Base-by-base conservation (phyloP, 2,888 invertebrate genomes). In the Diplolepis rosae region DNA sequence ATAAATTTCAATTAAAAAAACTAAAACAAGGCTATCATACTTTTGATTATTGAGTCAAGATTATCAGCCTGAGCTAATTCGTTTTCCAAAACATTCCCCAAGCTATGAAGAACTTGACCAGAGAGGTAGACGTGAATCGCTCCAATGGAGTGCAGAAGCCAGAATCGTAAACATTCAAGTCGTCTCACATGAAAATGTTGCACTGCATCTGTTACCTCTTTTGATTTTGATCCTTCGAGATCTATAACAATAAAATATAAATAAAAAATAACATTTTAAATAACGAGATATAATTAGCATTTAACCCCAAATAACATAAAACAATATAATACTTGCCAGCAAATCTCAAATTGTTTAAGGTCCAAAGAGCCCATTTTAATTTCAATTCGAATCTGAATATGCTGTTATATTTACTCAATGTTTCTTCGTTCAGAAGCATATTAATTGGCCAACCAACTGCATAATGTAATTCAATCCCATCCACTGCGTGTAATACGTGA, bases 301-400 rank as follows among this genome's bases (percentile, higher is more conserved):
- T n/a, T 27, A 13, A 52, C 13, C n/a, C 2, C 28, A 4, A 28
- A 5, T 52, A 13, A 28, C n/a, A n/a, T n/a, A n/a, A n/a, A n/a
- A n/a, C n/a, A n/a, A n/a, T n/a, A n/a, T n/a, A 35, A 61, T 28
- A 72, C 50, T 77, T 77, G 88, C 89, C 88, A 65, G 75, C 75
- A 77, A 91, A 91, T 69, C 81, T 80, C 13, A 92, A 80, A 74
- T 89, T 90, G 77, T 90, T 90, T 51, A 92, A 80, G 1, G 90
- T 89, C 89, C 90, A 91, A 15, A 90, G 76, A 4, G 91, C 90
- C 90, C 91, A 91, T 79, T 91, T 92, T 0, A 92, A 83, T 84
- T 91, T 91, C 4, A 92, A 80, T 52, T 91, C 86, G 66, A 91
- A 90, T 27, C 89, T 84, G 79, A 92, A 91, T 15, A 91, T 84